Percentiles rank a stretch among this genome's conserved stretches.
phyloP scores from a whole-genome alignment of 2,113 vertebrate genomes.

The Elaphurus davidianus region DNA sequence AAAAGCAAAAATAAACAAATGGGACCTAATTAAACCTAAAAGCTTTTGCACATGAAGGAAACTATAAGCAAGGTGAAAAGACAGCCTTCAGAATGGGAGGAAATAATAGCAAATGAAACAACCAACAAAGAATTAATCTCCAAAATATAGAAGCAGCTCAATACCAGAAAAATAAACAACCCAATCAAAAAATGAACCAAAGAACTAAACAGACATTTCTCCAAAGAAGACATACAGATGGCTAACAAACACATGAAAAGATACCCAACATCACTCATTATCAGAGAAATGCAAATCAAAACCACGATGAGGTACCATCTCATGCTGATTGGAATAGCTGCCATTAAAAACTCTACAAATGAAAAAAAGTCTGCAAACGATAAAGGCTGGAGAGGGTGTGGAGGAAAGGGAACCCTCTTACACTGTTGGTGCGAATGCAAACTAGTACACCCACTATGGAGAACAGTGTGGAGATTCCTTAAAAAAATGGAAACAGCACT shows the following conservation, averaged over 20 bases:
- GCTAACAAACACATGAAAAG: background rate
- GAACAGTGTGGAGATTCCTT: background rate
- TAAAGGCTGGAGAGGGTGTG: background rate
- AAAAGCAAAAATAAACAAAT: background rate
- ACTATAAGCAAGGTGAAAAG: background rate
- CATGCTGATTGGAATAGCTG: background rate
- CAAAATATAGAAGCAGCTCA: background rate
- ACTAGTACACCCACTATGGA: background rate
- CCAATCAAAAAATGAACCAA: background rate
- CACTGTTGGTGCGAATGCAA: background rate
- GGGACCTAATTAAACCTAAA: background rate
- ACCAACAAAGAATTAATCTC: background rate
- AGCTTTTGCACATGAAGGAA: background rate
- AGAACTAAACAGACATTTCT: background rate
- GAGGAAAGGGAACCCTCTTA: background rate
- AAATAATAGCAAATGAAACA: background rate
- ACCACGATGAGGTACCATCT: background rate
- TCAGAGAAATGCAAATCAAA: background rate
- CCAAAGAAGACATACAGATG: background rate
- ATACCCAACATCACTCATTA: background rate
- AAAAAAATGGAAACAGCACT: background rate
- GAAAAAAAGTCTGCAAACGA: background rate
- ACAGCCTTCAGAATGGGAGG: background rate
- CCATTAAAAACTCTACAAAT: background rate
- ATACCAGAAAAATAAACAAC: background rate